phyloP scores from a whole-genome alignment of 2,113 vertebrate species.

The Petrocephalus microphthalmus region DNA sequence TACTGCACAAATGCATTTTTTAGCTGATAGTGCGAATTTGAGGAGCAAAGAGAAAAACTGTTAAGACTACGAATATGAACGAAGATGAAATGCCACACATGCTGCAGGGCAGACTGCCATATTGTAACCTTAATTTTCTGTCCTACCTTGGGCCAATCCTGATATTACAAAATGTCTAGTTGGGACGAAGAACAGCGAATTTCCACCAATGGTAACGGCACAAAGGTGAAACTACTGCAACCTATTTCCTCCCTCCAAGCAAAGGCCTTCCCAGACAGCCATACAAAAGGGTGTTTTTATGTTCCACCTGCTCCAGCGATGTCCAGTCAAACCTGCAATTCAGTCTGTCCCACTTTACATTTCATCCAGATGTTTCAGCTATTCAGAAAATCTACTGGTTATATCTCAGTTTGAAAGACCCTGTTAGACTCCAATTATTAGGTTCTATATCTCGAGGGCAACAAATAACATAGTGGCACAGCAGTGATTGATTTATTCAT shows the following conservation, averaged over 20 bases:
- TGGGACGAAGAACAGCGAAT: not conserved
- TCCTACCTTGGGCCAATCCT: not conserved
- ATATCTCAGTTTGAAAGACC: not conserved
- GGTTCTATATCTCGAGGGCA: not conserved
- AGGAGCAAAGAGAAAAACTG: slow-evolving; percentile 17
- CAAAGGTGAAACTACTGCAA: not conserved
- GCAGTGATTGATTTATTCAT: slow-evolving; percentile 2
- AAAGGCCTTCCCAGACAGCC: not conserved
- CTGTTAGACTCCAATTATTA: slow-evolving; percentile 10
- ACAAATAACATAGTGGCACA: not conserved
- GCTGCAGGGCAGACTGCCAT: not conserved
- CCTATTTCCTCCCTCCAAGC: not conserved
- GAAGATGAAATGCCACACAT: not conserved
- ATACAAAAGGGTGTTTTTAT: not conserved
- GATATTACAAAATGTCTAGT: not conserved
- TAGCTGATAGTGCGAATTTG: not conserved
- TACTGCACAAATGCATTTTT: not conserved
- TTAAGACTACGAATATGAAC: not conserved
- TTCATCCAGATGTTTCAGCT: not conserved
- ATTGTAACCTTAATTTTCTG: not conserved
- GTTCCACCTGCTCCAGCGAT: not conserved
- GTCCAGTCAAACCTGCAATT: not conserved
- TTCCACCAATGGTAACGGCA: not conserved
- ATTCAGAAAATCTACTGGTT: not conserved
- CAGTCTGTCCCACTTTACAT: not conserved